Conservation (phyloP, 2,113 vertebrate species). For the Salvelinus sp. region DNA sequence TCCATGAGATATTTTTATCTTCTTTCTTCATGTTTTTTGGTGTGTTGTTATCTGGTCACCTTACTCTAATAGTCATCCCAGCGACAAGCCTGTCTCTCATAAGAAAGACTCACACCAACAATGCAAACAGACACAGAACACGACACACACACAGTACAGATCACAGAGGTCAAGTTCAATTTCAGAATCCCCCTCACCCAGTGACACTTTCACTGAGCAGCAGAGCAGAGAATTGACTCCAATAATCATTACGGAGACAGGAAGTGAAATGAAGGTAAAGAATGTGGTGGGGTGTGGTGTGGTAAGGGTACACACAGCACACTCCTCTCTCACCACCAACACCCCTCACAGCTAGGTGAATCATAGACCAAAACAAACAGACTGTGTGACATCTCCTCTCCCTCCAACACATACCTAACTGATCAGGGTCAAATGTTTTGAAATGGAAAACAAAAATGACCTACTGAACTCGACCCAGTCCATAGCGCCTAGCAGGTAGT, state of each 20-base stretch:
- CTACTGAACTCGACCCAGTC: too few relatives aligned
- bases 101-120: neutral
- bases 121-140: conserved; percentile 1
- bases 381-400: neutral
- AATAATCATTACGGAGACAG: conserved; percentile 32
- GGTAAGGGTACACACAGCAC: neutral
- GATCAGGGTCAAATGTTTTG: too few relatives aligned
- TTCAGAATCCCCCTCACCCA: neutral
- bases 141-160: neutral
- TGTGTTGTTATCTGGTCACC: too few relatives aligned
- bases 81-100: neutral
- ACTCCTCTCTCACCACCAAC: neutral
- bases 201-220: neutral
- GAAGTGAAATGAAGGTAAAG: conserved; percentile 30
- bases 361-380: neutral
- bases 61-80: neutral
- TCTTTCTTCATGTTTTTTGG: neutral
- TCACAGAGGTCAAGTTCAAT: neutral
- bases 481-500: too few relatives aligned
- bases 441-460: too few relatives aligned
- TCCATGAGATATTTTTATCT: too few relatives aligned
- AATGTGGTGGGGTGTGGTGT: conserved; percentile 11
- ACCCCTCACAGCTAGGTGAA: neutral
- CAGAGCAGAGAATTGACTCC: neutral
- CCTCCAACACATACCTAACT: neutral